These are phyloP conservation scores for Arvicanthis niloticus DNA, from an alignment of 2,113 vertebrate species.

Conservation along the genomic window DNA sequence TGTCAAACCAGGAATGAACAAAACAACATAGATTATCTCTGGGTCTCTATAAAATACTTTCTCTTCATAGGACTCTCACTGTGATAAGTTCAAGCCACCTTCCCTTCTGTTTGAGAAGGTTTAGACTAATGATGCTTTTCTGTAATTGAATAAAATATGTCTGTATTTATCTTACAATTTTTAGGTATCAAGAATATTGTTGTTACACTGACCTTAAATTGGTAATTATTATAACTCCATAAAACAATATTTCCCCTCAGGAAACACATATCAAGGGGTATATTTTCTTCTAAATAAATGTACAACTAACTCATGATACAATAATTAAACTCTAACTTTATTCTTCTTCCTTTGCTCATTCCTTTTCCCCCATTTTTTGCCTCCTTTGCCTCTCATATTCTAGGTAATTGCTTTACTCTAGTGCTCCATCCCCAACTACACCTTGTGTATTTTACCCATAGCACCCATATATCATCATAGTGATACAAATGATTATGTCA, in stretches of 20 bases:
- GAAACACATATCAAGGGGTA: slow-evolving; percentile 7
- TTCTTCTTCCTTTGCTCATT: not conserved
- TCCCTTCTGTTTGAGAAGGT: not conserved
- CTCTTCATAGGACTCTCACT: not conserved
- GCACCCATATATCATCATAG: not conserved
- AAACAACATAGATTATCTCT: not conserved
- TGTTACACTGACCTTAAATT: not conserved
- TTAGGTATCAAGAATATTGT: not conserved
- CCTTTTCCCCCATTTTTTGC: accelerated
- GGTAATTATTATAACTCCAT: slow-evolving; percentile 29
- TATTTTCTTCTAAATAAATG: not conserved
- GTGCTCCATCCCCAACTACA: accelerated
- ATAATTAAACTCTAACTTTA: not conserved
- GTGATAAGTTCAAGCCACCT: slow-evolving; percentile 17
- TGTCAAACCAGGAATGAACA: slow-evolving; percentile 72
- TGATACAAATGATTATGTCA: not conserved
- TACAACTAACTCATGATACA: not conserved
- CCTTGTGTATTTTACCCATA: not conserved
- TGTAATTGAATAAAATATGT: not conserved
- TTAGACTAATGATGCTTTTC: not conserved
- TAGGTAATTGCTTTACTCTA: not conserved
- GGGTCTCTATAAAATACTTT: slow-evolving; percentile 36
- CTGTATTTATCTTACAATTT: not conserved
- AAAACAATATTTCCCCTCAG: not conserved
- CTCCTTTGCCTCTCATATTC: not conserved